phyloP scores from a whole-genome alignment of 2,888 invertebrate genomes.

The Tortricodes alternella region DNA sequence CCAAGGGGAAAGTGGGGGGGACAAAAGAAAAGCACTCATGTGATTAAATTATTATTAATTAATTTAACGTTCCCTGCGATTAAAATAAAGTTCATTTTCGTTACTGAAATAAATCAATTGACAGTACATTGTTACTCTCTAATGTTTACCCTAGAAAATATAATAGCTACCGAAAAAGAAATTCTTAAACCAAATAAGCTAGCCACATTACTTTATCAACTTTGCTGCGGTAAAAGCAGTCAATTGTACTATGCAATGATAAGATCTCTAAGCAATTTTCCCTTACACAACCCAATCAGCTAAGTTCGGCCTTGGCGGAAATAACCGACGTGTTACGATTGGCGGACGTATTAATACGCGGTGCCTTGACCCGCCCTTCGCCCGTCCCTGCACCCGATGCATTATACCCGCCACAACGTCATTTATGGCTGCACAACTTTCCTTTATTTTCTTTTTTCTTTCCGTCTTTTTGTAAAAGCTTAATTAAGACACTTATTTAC shows the following conservation, averaged over 20 bases:
- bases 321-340: conserved; percentile 49
- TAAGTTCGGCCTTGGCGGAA: conserved; percentile 35
- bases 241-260: conserved; percentile 21
- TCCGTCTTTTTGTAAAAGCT: not conserved
- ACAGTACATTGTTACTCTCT: no score
- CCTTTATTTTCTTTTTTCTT: not conserved
- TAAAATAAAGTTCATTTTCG: no score
- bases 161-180: no score
- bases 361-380: conserved; percentile 71
- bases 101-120: no score
- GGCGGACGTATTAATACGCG: conserved; percentile 34
- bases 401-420: conserved; percentile 25
- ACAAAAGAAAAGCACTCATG: no score
- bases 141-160: no score
- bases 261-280: conserved; percentile 27
- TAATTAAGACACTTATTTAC: not conserved
- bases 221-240: not conserved
- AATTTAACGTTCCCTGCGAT: no score
- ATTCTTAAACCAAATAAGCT: no score
- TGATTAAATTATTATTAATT: no score
- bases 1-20: no score
- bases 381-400: conserved; percentile 34
- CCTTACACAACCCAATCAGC: conserved; percentile 18
- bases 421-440: conserved; percentile 11
- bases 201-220: no score